Percentiles rank a stretch among this genome's conserved stretches.
Conservation (phyloP, 1,140 invertebrate genomes). For the Trinorchestia longiramus region DNA sequence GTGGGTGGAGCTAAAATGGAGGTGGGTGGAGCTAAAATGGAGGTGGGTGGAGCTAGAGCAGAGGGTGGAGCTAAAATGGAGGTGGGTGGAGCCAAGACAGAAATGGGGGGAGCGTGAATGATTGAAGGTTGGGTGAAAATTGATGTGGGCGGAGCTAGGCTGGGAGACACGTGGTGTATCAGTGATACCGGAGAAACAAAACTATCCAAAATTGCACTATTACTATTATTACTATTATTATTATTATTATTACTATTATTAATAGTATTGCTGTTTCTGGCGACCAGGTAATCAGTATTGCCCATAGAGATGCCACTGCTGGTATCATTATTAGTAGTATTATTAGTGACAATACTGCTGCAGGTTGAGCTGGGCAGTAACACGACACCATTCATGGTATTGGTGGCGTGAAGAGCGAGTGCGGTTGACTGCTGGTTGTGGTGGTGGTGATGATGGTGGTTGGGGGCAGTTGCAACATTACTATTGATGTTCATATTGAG, state of each 20-base stretch:
- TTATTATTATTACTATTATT: neutral
- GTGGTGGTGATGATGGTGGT: neutral
- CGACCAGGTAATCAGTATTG: neutral
- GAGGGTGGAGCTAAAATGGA: neutral
- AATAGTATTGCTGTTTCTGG: neutral
- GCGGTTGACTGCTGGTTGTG: neutral
- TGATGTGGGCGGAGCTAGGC: neutral
- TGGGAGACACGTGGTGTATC: neutral
- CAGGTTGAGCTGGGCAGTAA: neutral
- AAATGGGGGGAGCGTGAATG: neutral
- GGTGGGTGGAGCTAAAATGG: neutral
- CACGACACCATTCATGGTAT: neutral
- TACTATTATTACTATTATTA: neutral
- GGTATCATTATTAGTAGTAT: neutral
- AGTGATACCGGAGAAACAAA: neutral
- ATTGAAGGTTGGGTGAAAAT: neutral
- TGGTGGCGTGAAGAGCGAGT: neutral
- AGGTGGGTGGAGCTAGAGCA: neutral
- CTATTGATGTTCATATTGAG: neutral
- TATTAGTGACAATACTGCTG: neutral
- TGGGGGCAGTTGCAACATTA: neutral
- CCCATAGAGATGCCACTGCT: neutral
- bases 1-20: neutral
- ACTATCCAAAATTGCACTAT: neutral
- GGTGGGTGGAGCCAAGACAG: neutral